Conservation (phyloP, 2,888 invertebrate genomes). For the Aporophyla lueneburgensis region DNA sequence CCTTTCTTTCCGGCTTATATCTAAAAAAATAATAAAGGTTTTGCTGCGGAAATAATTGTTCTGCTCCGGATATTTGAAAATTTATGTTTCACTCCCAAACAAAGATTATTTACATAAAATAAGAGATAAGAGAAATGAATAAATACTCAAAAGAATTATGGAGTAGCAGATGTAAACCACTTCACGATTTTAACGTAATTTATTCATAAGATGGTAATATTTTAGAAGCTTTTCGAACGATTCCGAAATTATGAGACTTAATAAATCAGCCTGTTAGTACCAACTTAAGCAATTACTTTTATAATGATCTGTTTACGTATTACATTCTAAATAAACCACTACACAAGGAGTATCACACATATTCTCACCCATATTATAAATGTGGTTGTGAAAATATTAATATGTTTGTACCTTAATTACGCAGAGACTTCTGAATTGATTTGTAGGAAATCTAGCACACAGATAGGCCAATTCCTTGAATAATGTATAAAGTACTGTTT, state of each 20-base stretch:
- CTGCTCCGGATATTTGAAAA: neutral
- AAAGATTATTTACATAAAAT: neutral
- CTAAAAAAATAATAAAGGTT: neutral
- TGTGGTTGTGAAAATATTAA: neutral
- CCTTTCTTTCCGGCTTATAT: neutral
- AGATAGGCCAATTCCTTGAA: neutral
- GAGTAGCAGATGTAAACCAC: slow-evolving; percentile 5
- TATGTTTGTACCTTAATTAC: neutral
- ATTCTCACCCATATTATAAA: neutral
- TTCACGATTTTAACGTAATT: slow-evolving; percentile 41
- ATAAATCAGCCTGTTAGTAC: slow-evolving; percentile 2
- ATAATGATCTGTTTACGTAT: neutral
- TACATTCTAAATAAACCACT: neutral
- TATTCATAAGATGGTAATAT: slow-evolving; percentile 59
- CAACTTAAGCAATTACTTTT: neutral
- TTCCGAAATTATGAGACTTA: slow-evolving; percentile 29
- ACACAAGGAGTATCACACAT: neutral
- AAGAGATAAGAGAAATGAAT: slow-evolving; percentile 21
- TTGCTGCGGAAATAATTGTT: neutral
- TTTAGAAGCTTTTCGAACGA: slow-evolving; percentile 43
- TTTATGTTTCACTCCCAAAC: neutral
- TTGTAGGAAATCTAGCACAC: neutral
- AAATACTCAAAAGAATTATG: slow-evolving; percentile 11
- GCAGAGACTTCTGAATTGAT: neutral
- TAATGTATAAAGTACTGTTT: neutral